A percentile compares a stretch with the other conserved stretches of the same genome.
These are phyloP conservation scores for Tetraodon nigroviridis DNA, from an alignment of 2,113 vertebrate species.

Conservation along the genomic window DNA sequence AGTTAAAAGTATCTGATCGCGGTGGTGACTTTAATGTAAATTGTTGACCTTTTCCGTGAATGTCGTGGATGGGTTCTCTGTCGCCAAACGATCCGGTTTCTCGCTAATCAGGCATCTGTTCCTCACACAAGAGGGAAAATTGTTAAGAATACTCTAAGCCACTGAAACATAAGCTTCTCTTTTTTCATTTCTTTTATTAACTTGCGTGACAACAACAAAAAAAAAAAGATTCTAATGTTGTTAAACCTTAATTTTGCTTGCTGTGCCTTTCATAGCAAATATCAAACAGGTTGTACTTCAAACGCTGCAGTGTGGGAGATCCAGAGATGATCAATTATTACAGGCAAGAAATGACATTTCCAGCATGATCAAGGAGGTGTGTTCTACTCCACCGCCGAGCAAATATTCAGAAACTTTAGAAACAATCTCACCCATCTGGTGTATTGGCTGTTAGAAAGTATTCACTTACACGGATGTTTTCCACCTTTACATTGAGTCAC, in stretches of 20 bases:
- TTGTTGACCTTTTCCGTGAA: constrained; percentile 3
- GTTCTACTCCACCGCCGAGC: constrained; percentile 7
- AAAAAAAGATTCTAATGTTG: not conserved
- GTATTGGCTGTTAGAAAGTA: no score
- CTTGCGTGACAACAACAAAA: constrained; percentile 1
- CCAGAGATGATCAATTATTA: not conserved
- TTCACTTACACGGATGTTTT: no score
- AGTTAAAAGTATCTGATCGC: constrained; percentile 3
- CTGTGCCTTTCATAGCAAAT: constrained; percentile 13
- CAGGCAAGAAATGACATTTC: constrained; percentile 2
- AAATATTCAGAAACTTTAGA: not conserved
- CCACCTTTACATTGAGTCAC: no score
- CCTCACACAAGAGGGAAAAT: not conserved
- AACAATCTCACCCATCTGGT: not conserved
- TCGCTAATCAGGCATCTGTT: constrained; percentile 7
- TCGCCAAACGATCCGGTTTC: not conserved
- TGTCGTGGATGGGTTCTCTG: not conserved
- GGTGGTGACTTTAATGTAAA: constrained; percentile 1
- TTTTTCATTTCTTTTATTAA: not conserved
- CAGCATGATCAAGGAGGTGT: not conserved
- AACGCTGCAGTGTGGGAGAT: not conserved
- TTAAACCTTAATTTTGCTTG: not conserved
- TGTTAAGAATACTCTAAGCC: not conserved
- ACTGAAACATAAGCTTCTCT: not conserved
- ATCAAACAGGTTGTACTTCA: constrained; percentile 9